A percentile compares a stretch with the other conserved stretches of the same genome.
Evolutionary conservation across 2,113 vertebrate species (phyloP).

Genomic region (Colinus virginianus): DNA sequence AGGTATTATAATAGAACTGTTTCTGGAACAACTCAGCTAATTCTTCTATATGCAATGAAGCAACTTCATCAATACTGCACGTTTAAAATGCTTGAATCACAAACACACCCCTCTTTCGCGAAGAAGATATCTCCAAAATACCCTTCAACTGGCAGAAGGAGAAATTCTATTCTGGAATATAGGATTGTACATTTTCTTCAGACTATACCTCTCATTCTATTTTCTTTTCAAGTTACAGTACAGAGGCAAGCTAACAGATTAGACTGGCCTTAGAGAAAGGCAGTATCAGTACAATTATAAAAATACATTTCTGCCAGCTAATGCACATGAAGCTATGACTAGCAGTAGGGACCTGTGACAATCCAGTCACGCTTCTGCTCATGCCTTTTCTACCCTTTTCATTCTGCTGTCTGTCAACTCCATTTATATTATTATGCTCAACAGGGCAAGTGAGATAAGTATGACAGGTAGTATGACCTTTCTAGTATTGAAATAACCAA

Average conservation of each 20-base stretch:
- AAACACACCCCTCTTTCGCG: not conserved
- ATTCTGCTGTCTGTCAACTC: slow-evolving; percentile 54
- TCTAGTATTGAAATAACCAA: slow-evolving; percentile 48
- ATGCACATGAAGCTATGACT: not conserved
- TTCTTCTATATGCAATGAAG: not conserved
- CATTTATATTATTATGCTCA: slow-evolving; percentile 55
- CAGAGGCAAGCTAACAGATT: not conserved
- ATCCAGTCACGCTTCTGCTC: slow-evolving; percentile 13
- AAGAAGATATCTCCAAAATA: not conserved
- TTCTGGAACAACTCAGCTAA: not conserved
- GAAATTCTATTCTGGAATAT: not conserved
- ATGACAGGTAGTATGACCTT: slow-evolving; percentile 62
- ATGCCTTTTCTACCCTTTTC: slow-evolving; percentile 54
- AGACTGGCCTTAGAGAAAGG: not conserved
- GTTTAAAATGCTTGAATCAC: not conserved
- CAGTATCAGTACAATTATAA: not conserved
- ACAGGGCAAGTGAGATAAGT: slow-evolving; percentile 24
- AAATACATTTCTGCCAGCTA: not conserved
- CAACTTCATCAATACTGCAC: not conserved
- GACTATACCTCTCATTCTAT: not conserved
- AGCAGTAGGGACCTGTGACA: slow-evolving; percentile 10
- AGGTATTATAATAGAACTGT: not conserved
- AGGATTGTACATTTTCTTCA: not conserved
- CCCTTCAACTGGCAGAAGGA: not conserved
- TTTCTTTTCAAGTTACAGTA: not conserved